Evolutionary conservation across 2,797 vertebrate genomes (phyloP), one percentile per base, ranked within the genome.

Genomic region (Amniataba percoides): DNA sequence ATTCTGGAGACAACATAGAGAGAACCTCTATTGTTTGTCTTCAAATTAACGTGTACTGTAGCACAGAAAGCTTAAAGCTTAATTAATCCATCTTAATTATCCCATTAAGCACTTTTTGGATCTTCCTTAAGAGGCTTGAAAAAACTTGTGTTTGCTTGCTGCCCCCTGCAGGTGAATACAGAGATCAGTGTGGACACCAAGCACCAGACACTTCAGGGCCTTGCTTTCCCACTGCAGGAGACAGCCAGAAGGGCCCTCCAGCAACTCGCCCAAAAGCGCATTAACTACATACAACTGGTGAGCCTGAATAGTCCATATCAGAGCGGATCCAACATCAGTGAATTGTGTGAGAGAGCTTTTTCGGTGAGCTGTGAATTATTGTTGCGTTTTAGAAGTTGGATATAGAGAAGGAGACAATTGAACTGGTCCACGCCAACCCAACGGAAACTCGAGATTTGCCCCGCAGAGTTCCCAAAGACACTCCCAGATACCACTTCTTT

Each of bases 261-360:
- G 86, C 96, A 97, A 2, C 96, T 99, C 27, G 94, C 95, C 61
- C 96, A 97, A 81, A 97, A 94, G 90, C 93, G 87, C 25, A 92
- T 99, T 89, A 98, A 99, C 94, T 99, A 99, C 84, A 95, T 99
- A 74, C 98, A 99, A 79, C 94, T 99, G 96, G 98, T 99, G 90
- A 91, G 96, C 27, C 21, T 19, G 6, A 56, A 11, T 14, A 48
- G 19, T 27, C 15, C 4, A 53, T n/a, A 13, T 27, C 10, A 31
- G 15, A 61, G 11, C 5, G 27, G 27, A 31, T 31, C 3, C 27
- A 31, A 31, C 2, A 31, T 31, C 27, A 31, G 3, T 31, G 27
- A 31, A 31, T 31, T 31, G 27, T 31, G 27, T 31, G 27, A 31
- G 3, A 31, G 27, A 31, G 27, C 27, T 5, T 31, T 27, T 31